Conservation (phyloP, 2,888 invertebrate genomes). For the Halictus ligatus region DNA sequence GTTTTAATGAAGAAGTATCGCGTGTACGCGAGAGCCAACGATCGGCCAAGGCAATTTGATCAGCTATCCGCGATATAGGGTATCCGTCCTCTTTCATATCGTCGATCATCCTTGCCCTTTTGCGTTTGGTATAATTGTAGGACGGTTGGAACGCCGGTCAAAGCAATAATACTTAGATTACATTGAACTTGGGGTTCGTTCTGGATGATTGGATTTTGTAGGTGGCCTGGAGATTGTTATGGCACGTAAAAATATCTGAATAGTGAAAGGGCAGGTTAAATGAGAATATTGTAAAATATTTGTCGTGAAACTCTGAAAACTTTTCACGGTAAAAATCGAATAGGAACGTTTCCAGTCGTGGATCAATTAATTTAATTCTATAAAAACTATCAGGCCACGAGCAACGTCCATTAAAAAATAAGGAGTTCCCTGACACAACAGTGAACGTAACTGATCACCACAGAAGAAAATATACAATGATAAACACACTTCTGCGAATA, state of each 20-base stretch:
- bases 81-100: not conserved
- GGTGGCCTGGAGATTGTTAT: too few species aligned
- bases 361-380: too few species aligned
- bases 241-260: too few species aligned
- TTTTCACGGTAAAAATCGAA: too few species aligned
- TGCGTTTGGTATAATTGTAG: not conserved
- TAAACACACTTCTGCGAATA: not conserved
- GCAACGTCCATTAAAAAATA: too few species aligned
- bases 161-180: not conserved
- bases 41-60: not conserved
- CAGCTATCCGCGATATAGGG: not conserved
- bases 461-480: not conserved
- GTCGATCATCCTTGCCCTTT: not conserved
- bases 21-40: not conserved
- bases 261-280: too few species aligned
- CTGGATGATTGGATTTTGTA: not conserved
- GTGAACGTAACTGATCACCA: too few species aligned
- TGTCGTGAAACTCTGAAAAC: too few species aligned
- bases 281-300: too few species aligned
- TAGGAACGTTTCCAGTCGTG: too few species aligned
- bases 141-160: not conserved
- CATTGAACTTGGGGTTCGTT: not conserved
- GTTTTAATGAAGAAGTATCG: conserved; percentile 2
- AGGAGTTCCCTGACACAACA: too few species aligned
- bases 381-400: too few species aligned